These are phyloP conservation scores for Sipunculus nudus DNA, from an alignment of 2,888 invertebrate species.

Conservation along the genomic window DNA sequence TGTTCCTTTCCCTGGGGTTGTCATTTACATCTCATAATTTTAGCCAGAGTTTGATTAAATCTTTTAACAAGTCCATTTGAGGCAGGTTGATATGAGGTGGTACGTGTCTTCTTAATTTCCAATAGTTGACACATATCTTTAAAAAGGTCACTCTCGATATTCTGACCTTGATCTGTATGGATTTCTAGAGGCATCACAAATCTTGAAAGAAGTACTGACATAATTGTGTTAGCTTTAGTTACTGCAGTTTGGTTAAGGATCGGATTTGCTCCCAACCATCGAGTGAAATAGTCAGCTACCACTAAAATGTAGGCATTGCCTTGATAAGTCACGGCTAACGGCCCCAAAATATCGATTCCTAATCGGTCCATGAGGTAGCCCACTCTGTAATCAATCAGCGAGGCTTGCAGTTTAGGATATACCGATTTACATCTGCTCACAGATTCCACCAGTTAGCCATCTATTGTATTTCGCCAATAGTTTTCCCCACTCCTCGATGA, in stretches of 20 bases:
- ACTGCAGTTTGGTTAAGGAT: not conserved
- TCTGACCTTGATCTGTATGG: not conserved
- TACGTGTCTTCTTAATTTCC: not conserved
- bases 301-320: not conserved
- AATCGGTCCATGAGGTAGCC: not conserved
- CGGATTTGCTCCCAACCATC: not conserved
- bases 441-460: too few species aligned
- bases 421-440: too few species aligned
- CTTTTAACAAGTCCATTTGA: conserved; percentile 2
- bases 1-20: too few species aligned
- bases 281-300: not conserved
- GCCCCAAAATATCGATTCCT: not conserved
- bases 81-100: not conserved
- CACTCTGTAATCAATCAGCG: not conserved
- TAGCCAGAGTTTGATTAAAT: too few species aligned
- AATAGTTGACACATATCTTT: not conserved
- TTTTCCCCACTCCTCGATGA: too few species aligned
- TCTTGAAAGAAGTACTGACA: not conserved
- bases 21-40: too few species aligned
- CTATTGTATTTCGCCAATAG: too few species aligned
- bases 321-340: not conserved
- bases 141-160: not conserved
- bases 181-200: not conserved
- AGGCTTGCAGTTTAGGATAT: too few species aligned
- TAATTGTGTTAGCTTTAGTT: not conserved